These are phyloP conservation scores for Litocranius walleri DNA, from an alignment of 2,113 vertebrate genomes.

Conservation along the genomic window DNA sequence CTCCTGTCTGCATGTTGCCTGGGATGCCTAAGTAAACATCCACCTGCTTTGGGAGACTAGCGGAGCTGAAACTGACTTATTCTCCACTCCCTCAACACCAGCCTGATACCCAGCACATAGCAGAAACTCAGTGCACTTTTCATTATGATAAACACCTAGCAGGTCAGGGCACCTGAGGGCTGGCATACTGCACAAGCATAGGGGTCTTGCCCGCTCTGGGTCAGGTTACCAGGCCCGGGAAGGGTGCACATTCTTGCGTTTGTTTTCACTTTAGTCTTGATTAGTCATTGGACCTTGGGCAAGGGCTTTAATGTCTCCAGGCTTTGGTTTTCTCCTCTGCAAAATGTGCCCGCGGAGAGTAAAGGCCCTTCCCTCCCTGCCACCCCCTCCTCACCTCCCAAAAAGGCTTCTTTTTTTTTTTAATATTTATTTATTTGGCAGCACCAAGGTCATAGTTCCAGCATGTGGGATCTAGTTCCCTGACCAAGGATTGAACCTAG, in stretches of 20 bases:
- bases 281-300: too few relatives aligned
- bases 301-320: not conserved
- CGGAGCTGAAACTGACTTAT: not conserved
- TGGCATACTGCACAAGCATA: not conserved
- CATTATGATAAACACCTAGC: accelerated
- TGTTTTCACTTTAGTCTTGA: not conserved
- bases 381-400: accelerated
- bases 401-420: too few relatives aligned
- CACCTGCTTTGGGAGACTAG: not conserved
- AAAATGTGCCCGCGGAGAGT: not conserved
- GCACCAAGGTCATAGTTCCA: not conserved
- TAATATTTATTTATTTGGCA: not conserved
- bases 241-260: not conserved
- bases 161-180: not conserved
- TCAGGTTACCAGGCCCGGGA: not conserved
- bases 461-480: not conserved
- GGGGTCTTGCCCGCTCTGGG: accelerated
- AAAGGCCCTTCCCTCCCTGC: accelerated
- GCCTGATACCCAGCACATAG: not conserved
- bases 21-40: not conserved
- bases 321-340: not conserved
- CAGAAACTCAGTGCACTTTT: not conserved
- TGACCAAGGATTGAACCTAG: not conserved
- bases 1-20: not conserved
- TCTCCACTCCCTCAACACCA: not conserved